Conservation (phyloP, 2,888 invertebrate genomes). For the Steinernema carpocapsae region DNA sequence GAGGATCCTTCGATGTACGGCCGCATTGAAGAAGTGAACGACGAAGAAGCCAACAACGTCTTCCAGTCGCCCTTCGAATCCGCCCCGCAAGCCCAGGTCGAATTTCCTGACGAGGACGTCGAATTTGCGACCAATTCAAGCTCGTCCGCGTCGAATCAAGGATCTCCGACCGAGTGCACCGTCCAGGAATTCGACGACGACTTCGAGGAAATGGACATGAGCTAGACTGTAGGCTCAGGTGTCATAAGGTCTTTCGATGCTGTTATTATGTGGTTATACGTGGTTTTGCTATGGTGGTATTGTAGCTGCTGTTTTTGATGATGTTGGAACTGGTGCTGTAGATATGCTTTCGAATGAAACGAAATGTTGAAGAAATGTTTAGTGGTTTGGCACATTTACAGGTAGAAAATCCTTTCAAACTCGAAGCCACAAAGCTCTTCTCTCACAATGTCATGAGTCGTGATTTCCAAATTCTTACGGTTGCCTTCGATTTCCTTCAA, state of each 20-base stretch:
- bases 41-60: neutral
- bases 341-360: neutral
- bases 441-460: no score
- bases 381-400: no score
- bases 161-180: neutral
- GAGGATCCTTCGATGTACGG: constrained; percentile 30
- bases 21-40: constrained; percentile 16
- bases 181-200: constrained; percentile 7
- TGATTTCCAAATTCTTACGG: no score
- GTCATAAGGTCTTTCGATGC: neutral
- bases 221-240: neutral
- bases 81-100: neutral
- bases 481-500: no score
- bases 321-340: neutral
- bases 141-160: neutral
- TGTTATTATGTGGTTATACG: neutral
- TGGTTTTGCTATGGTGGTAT: neutral
- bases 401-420: no score
- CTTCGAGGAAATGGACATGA: constrained; percentile 24
- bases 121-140: neutral
- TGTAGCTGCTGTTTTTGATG: neutral
- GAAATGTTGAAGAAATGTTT: no score
- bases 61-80: neutral
- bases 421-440: no score
- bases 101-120: constrained; percentile 19